Conservation (phyloP, 2,113 vertebrate species). For the Macrotus californicus region DNA sequence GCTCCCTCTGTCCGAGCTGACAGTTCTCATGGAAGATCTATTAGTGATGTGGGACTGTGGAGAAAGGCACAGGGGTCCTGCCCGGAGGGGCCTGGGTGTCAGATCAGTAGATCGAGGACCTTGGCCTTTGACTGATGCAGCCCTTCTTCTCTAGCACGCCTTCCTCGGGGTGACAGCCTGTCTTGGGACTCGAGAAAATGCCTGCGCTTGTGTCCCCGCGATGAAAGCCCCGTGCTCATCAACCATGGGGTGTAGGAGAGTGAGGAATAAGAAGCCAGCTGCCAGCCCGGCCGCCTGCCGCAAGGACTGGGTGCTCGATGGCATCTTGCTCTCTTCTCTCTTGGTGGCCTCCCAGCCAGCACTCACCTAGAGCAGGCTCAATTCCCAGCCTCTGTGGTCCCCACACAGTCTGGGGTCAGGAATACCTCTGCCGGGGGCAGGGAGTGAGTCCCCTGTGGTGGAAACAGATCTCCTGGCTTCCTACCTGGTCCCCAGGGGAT, state of each 20-base stretch:
- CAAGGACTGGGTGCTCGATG: not conserved
- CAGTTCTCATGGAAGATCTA: not conserved
- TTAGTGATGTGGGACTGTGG: not conserved
- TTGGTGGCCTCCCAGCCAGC: not conserved
- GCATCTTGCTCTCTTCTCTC: not conserved
- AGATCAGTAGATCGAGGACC: not conserved
- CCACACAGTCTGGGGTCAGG: not conserved
- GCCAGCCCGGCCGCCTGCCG: not conserved
- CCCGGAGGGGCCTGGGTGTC: not conserved
- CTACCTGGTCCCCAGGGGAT: not conserved
- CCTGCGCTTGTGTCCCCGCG: not conserved
- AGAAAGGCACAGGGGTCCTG: not conserved
- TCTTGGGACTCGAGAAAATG: not conserved
- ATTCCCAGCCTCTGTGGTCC: not conserved
- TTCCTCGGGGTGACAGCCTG: not conserved
- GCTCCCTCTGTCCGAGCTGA: not conserved
- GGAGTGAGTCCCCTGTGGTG: not conserved
- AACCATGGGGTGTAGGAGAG: not conserved
- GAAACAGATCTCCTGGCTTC: not conserved
- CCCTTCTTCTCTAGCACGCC: not conserved
- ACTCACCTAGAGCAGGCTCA: not conserved
- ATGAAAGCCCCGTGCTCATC: not conserved
- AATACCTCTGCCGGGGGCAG: not conserved
- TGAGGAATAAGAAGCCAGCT: not conserved
- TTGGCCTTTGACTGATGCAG: not conserved